A percentile compares a stretch with the other conserved stretches of the same genome.
These are phyloP conservation scores for Oreortyx pictus DNA, from an alignment of 2,797 vertebrate species.

Conservation along the genomic window DNA sequence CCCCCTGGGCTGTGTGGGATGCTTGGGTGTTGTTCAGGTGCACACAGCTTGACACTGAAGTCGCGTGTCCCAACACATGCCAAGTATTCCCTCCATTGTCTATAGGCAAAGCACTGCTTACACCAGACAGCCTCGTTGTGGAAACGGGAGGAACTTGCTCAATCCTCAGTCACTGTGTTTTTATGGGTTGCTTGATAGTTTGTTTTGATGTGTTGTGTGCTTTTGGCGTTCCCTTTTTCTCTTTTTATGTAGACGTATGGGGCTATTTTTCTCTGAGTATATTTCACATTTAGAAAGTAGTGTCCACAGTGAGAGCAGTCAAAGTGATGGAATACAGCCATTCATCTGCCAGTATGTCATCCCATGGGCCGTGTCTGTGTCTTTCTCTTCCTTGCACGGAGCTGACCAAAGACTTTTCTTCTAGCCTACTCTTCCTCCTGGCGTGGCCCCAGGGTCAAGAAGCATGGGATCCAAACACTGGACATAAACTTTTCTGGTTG, in stretches of 20 bases:
- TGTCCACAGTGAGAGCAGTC: background rate
- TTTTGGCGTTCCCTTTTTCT: background rate
- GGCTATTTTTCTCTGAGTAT: background rate
- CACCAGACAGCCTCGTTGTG: background rate
- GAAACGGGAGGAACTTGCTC: background rate
- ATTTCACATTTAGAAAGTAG: background rate
- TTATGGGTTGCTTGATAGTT: background rate
- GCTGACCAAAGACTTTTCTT: background rate
- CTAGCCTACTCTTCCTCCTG: background rate
- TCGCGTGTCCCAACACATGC: background rate
- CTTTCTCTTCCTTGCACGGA: background rate
- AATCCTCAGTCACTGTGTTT: background rate
- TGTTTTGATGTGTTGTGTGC: background rate
- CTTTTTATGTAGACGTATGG: background rate
- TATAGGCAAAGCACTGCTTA: background rate
- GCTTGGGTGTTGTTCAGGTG: background rate
- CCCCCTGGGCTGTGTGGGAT: background rate
- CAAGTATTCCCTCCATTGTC: background rate
- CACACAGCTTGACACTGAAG: background rate
- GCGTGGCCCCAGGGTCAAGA: background rate
- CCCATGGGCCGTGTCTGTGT: background rate
- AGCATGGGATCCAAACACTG: background rate
- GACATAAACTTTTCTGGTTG: background rate
- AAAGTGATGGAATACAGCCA: background rate
- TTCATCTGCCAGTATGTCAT: background rate